phyloP scores from a whole-genome alignment of 2,113 vertebrate genomes.

The Oenanthe melanoleuca region DNA sequence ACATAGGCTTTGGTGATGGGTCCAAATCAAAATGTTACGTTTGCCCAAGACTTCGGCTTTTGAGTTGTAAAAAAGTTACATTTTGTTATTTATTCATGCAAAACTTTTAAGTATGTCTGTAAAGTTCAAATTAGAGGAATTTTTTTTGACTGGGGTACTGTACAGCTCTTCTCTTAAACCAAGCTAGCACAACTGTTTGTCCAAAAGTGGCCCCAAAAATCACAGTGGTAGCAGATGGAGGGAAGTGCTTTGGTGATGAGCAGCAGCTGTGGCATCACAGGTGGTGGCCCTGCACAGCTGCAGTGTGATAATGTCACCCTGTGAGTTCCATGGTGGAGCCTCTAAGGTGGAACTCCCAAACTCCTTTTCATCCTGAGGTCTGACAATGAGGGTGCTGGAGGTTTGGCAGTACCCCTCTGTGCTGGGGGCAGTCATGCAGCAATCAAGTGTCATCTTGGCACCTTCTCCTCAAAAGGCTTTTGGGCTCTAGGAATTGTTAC shows the following conservation, averaged over 20 bases:
- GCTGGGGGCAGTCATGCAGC: accelerated
- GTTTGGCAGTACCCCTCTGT: neutral
- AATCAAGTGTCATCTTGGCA: neutral
- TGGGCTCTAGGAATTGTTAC: neutral
- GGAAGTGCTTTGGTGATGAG: neutral
- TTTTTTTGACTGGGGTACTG: neutral
- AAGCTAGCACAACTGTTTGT: neutral
- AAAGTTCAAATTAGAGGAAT: neutral
- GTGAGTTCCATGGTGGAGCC: neutral
- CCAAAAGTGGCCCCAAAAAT: neutral
- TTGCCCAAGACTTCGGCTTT: neutral
- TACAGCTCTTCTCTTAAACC: neutral
- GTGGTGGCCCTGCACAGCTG: neutral
- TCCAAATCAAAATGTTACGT: neutral
- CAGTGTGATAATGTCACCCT: accelerated
- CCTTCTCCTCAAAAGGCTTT: neutral
- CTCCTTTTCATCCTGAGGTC: neutral
- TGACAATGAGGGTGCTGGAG: accelerated
- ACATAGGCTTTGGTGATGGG: neutral
- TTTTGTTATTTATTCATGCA: neutral
- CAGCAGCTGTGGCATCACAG: neutral
- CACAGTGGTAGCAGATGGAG: neutral
- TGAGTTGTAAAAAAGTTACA: neutral
- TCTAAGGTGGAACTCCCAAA: neutral
- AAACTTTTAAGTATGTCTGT: neutral